A percentile compares a stretch with the other conserved stretches of the same genome.
Conservation (phyloP, 2,888 invertebrate genomes). For the Chromoteleia sp. region DNA sequence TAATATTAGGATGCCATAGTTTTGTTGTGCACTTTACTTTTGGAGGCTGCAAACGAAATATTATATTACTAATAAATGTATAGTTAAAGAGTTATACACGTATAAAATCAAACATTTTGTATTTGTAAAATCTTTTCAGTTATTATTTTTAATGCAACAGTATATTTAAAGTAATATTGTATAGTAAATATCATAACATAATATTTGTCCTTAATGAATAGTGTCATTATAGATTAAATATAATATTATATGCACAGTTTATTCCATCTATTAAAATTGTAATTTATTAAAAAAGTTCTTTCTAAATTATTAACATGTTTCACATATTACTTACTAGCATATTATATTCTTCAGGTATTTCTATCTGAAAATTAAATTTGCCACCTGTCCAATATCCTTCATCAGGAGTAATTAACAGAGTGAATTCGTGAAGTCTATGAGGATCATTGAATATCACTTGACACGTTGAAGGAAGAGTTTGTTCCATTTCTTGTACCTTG, state of each 20-base stretch:
- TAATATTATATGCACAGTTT: too few species aligned
- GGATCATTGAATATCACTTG: constrained; percentile 93
- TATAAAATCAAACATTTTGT: too few species aligned
- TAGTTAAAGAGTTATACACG: too few species aligned
- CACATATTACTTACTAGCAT: constrained; percentile 97
- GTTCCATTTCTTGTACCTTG: constrained; percentile 93
- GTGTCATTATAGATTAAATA: too few species aligned
- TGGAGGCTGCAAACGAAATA: constrained; percentile 90
- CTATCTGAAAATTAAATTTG: constrained; percentile 93
- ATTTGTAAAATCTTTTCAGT: too few species aligned
- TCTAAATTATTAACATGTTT: too few species aligned
- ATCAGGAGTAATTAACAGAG: constrained; percentile 91
- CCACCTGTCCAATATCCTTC: constrained; percentile 97
- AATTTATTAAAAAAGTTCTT: too few species aligned
- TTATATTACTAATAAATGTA: constrained; percentile 1
- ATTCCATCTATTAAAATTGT: too few species aligned
- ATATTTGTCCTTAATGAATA: too few species aligned
- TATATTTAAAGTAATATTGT: too few species aligned
- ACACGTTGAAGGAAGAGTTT: constrained; percentile 92
- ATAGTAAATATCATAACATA: too few species aligned
- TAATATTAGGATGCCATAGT: constrained; percentile 98
- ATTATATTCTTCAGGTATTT: constrained; percentile 97
- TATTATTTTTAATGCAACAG: too few species aligned
- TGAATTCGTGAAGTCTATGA: constrained; percentile 92
- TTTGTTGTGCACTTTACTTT: constrained; percentile 95